Evolutionary conservation across 2,797 vertebrate species (phyloP).

Genomic region (Coracias cyanogaster): DNA sequence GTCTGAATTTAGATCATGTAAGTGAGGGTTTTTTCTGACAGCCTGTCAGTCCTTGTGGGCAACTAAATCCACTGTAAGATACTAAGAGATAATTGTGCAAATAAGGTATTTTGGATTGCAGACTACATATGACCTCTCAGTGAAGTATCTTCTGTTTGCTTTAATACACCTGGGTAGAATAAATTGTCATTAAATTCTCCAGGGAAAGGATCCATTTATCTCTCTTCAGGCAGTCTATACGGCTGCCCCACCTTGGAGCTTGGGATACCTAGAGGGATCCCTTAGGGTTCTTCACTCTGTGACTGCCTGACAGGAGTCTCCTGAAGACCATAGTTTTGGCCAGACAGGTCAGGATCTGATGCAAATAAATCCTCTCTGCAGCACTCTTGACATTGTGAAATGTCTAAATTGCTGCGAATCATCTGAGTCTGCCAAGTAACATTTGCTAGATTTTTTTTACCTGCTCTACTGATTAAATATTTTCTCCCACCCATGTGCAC

Average conservation of each 20-base stretch:
- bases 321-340: not conserved
- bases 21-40: not conserved
- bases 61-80: not conserved
- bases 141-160: not conserved
- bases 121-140: not conserved
- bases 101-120: not conserved
- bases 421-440: not conserved
- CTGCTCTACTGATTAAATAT: not conserved
- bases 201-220: not conserved
- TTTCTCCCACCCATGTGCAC: not conserved
- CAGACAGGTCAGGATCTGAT: not conserved
- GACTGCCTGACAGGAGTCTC: not conserved
- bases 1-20: not conserved
- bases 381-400: not conserved
- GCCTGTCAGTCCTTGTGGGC: not conserved
- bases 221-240: not conserved
- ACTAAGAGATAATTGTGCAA: not conserved
- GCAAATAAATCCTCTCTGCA: not conserved
- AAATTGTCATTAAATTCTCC: not conserved
- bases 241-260: not conserved
- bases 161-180: not conserved
- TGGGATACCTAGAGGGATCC: not conserved
- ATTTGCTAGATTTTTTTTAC: not conserved
- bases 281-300: not conserved
- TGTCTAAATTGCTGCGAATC: not conserved